These are phyloP conservation scores for Drosophila siamana DNA, from an alignment of 2,888 invertebrate genomes.

Conservation along the genomic window DNA sequence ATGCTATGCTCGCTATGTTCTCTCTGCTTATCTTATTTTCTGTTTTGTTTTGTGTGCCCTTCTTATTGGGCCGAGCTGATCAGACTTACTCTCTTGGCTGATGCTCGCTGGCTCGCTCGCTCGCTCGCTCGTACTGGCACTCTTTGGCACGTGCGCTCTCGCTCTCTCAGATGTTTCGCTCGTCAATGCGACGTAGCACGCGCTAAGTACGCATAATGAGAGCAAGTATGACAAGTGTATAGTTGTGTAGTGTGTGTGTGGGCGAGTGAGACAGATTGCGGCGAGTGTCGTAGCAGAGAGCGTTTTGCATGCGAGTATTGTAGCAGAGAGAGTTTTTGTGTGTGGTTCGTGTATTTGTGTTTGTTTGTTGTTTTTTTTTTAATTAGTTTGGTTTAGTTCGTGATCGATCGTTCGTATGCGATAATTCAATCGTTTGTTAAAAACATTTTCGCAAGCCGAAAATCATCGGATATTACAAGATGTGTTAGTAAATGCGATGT, in stretches of 20 bases:
- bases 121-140: background rate
- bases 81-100: slow-evolving; percentile 81
- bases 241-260: slow-evolving; percentile 3
- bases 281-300: slow-evolving; percentile 20
- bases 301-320: slow-evolving; percentile 15
- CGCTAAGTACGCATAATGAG: slow-evolving; percentile 24
- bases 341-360: slow-evolving; percentile 21
- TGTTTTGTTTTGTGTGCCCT: background rate
- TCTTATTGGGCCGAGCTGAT: slow-evolving; percentile 29
- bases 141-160: slow-evolving; percentile 2
- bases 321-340: slow-evolving; percentile 10
- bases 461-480: slow-evolving; percentile 85
- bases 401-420: slow-evolving; percentile 47
- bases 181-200: slow-evolving; percentile 27
- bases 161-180: slow-evolving; percentile 30
- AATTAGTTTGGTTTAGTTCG: slow-evolving; percentile 35
- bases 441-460: slow-evolving; percentile 84
- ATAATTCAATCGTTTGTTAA: slow-evolving; percentile 81
- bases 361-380: slow-evolving; percentile 24
- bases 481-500: slow-evolving; percentile 85
- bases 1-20: slow-evolving; percentile 3
- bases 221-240: background rate
- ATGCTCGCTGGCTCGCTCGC: slow-evolving; percentile 13
- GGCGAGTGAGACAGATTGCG: slow-evolving; percentile 10
- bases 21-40: slow-evolving; percentile 1